A percentile compares a stretch with the other conserved stretches of the same genome.
Conservation (phyloP, 2,888 invertebrate genomes). For the Ochropacha duplaris region DNA sequence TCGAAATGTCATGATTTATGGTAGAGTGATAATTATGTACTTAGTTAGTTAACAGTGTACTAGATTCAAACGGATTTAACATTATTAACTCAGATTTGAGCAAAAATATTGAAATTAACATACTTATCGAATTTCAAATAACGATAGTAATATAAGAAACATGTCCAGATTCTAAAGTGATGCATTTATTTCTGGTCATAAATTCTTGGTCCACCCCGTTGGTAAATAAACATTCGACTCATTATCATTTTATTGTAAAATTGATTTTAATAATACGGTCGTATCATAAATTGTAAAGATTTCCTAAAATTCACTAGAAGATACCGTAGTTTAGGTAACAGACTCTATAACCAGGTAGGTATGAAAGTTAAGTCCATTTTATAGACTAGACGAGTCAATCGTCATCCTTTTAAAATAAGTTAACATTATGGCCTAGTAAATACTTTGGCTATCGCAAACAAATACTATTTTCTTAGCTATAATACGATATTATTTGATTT, state of each 20-base stretch:
- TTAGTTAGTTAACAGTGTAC: too few relatives aligned
- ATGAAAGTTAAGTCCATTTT: background rate
- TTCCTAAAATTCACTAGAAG: conserved; percentile 5
- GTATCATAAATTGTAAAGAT: conserved; percentile 1
- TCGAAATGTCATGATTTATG: too few relatives aligned
- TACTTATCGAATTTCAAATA: too few relatives aligned
- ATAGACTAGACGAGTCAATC: background rate
- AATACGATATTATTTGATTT: conserved; percentile 35
- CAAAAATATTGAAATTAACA: too few relatives aligned
- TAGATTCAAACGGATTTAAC: too few relatives aligned
- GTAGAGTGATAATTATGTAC: too few relatives aligned
- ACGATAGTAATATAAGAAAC: too few relatives aligned
- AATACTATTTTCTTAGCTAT: background rate
- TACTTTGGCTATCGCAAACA: background rate
- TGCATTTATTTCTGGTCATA: too few relatives aligned
- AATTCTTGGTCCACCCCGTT: background rate
- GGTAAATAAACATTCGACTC: background rate
- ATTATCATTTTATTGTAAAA: background rate
- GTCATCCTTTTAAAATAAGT: background rate
- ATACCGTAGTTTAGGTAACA: too few relatives aligned
- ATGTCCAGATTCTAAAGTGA: background rate
- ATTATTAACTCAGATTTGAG: too few relatives aligned
- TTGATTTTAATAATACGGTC: background rate
- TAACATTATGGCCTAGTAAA: background rate
- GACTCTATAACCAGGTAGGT: background rate